Evolutionary conservation across 1,140 invertebrate genomes (phyloP).

Genomic region (Thaumetopoea pityocampa): DNA sequence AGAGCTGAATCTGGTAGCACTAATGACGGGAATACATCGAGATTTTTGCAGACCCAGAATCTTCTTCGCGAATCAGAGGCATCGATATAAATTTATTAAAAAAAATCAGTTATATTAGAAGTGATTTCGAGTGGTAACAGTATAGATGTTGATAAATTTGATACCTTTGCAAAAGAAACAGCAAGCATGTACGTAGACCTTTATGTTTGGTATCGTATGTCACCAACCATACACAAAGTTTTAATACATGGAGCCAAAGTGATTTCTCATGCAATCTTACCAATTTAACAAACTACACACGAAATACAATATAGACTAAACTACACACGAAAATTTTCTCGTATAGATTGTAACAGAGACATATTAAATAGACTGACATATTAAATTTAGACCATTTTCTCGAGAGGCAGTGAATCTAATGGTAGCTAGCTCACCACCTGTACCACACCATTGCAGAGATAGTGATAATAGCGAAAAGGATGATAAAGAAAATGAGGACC

Average conservation of each 20-base stretch:
- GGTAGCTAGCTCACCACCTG: no score
- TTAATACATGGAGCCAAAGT: constrained; percentile 19
- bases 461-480: no score
- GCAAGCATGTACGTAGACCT: constrained; percentile 15
- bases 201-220: constrained; percentile 22
- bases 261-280: constrained; percentile 15
- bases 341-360: no score
- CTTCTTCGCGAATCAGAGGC: not conserved
- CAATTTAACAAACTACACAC: constrained; percentile 17
- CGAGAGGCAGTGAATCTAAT: no score
- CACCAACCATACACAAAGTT: constrained; percentile 23
- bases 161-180: constrained; percentile 13
- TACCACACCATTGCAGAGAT: no score
- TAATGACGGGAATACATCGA: constrained; percentile 8
- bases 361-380: no score
- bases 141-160: constrained; percentile 19
- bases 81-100: constrained; percentile 8
- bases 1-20: constrained; percentile 12
- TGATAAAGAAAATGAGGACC: no score
- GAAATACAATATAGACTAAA: no score
- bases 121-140: constrained; percentile 10
- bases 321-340: no score
- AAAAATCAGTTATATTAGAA: constrained; percentile 9
- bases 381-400: no score
- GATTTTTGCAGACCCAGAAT: constrained; percentile 1